Evolutionary conservation across 2,888 invertebrate genomes (phyloP).

Genomic region (Mesoligia furuncula): DNA sequence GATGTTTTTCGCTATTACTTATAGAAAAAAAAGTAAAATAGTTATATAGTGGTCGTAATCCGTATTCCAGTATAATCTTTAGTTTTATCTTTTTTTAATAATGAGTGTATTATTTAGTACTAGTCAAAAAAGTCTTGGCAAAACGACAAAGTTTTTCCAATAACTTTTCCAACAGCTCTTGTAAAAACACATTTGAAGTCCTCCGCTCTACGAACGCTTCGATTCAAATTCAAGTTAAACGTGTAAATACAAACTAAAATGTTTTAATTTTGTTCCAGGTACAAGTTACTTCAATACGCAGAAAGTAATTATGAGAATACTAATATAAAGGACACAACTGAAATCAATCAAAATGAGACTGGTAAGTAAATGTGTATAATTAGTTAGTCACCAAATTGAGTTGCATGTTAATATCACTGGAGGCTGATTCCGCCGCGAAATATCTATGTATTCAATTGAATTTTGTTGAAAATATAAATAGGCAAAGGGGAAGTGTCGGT

Average conservation of each 20-base stretch:
- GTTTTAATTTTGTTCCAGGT: constrained; percentile 79
- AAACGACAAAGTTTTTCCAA: background rate
- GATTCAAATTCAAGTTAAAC: background rate
- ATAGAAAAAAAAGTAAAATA: background rate
- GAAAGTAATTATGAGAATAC: constrained; percentile 73
- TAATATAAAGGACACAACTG: constrained; percentile 65
- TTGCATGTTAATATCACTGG: constrained; percentile 10
- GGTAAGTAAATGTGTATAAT: constrained; percentile 75
- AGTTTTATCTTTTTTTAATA: background rate
- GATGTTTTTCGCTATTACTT: background rate
- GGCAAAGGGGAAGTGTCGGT: constrained; percentile 84
- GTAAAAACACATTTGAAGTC: background rate
- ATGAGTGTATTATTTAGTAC: background rate
- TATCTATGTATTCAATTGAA: constrained; percentile 68
- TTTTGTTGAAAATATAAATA: constrained; percentile 81
- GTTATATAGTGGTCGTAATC: background rate
- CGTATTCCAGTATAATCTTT: background rate
- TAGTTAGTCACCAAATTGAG: constrained; percentile 5
- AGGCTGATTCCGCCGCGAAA: constrained; percentile 30
- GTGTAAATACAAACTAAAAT: constrained; percentile 4
- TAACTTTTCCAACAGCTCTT: background rate
- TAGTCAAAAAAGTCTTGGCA: background rate
- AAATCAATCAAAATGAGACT: constrained; percentile 84
- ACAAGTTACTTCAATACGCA: constrained; percentile 73
- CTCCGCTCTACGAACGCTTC: background rate